Evolutionary conservation across 2,113 vertebrate genomes (phyloP), one percentile per base, ranked within the genome.

Genomic region (Sturnus vulgaris): DNA sequence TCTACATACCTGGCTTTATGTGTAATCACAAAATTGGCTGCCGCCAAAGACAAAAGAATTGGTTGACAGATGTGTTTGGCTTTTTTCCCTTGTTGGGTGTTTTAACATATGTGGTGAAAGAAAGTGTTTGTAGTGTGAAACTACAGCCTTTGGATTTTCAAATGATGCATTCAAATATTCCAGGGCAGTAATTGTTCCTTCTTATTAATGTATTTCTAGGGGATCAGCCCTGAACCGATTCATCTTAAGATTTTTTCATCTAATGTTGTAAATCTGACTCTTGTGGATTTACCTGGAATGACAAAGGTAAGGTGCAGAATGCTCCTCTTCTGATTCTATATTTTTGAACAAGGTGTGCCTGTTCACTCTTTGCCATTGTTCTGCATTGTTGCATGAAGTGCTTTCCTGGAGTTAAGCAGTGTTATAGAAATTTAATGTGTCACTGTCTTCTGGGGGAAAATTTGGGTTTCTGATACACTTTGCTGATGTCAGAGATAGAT

Each of bases 181-280:
- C 18, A 64, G 15, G 53, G 9, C 9, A 37, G 5, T 82, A 56
- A 69, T 75, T 63, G 49, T 65, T 49, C 40, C 33, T 75, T 92
- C 6, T 88, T 88, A 72, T 82, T 92, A 76, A 92, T 90, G 11
- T 70, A 65, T 96, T 97, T 97, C 20, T 96, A 99, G 99, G 99
- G 99, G 23, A 99, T 99, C 85, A 99, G 99, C 92, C 98, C 98
- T 92, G 99, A 99, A 91, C 99, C 99, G 8, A 99, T 99, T 97
- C 99, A 99, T 91, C 97, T 99, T 81, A 99, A 99, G 97, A 98
- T 99, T 96, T 99, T 99, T 98, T 99, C 99, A 27, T 98, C 99
- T 44, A 97, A 99, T 57, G 99, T 99, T 79, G 99, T 99, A 84
- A 99, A 99, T 96, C 98, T 99, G 95, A 99, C 99, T 30, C 98